A percentile compares a stretch with the other conserved stretches of the same genome.
Conservation (phyloP, 1,140 invertebrate genomes). For the Cryptotermes secundus region DNA sequence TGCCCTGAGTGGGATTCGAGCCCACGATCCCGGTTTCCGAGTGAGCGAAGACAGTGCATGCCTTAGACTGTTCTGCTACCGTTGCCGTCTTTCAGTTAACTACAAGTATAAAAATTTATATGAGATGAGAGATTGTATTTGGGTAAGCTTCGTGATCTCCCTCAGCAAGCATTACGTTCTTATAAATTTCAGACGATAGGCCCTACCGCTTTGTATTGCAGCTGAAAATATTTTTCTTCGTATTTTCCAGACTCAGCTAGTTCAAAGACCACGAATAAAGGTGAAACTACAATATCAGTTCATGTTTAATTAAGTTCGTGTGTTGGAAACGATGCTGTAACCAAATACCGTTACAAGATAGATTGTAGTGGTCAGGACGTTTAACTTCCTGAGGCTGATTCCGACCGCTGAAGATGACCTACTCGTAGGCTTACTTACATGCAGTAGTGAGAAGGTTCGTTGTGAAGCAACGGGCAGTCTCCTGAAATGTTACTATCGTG, state of each 20-base stretch:
- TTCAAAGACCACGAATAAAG: not conserved
- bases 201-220: too few relatives aligned
- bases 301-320: not conserved
- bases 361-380: not conserved
- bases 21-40: too few relatives aligned
- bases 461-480: not conserved
- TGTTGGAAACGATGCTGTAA: not conserved
- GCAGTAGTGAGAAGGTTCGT: not conserved
- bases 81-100: too few relatives aligned
- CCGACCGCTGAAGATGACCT: not conserved
- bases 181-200: too few relatives aligned
- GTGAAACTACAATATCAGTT: not conserved
- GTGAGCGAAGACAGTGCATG: too few relatives aligned
- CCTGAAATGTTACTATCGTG: not conserved
- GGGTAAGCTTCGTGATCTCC: too few relatives aligned
- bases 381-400: slow-evolving; percentile 6
- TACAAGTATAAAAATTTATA: not conserved
- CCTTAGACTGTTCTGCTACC: too few relatives aligned
- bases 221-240: too few relatives aligned
- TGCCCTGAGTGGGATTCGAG: too few relatives aligned
- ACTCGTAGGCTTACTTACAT: not conserved
- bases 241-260: too few relatives aligned
- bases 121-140: too few relatives aligned
- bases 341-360: not conserved
- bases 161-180: too few relatives aligned